Conservation (phyloP, 2,797 vertebrate species). For the Poecilia velifera region DNA sequence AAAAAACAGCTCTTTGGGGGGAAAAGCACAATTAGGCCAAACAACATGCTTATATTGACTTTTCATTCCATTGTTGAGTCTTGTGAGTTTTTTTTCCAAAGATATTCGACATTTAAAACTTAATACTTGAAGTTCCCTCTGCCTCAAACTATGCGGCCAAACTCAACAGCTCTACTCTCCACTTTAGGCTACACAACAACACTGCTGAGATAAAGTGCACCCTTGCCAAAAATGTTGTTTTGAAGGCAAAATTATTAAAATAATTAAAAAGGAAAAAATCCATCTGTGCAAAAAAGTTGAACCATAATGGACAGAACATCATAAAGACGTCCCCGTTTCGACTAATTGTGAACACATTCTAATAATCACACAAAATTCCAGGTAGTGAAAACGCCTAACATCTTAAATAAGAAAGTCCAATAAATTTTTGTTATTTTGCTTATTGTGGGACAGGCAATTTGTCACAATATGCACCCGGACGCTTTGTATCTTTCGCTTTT, state of each 20-base stretch:
- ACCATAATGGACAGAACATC: background rate
- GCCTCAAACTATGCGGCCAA: background rate
- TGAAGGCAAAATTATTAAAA: background rate
- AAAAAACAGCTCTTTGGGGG: background rate
- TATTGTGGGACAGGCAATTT: conserved; percentile 6
- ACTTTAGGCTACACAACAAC: background rate
- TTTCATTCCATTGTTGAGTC: background rate
- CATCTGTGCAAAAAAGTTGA: background rate
- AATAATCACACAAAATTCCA: background rate
- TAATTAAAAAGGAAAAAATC: background rate
- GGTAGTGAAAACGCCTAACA: background rate
- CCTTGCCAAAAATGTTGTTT: background rate
- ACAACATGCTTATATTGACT: background rate
- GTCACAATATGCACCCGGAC: conserved; percentile 4
- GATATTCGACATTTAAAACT: background rate
- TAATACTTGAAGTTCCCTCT: background rate
- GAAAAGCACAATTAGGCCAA: background rate
- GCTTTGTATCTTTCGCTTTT: conserved; percentile 23
- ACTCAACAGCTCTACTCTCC: background rate
- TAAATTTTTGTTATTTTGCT: background rate
- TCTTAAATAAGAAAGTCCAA: background rate
- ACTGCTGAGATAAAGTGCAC: background rate
- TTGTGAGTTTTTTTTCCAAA: background rate
- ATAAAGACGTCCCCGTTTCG: background rate
- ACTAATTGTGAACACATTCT: background rate